Base-by-base conservation (phyloP, 1,140 invertebrate genomes). In the Bombus haemorrhoidalis region DNA sequence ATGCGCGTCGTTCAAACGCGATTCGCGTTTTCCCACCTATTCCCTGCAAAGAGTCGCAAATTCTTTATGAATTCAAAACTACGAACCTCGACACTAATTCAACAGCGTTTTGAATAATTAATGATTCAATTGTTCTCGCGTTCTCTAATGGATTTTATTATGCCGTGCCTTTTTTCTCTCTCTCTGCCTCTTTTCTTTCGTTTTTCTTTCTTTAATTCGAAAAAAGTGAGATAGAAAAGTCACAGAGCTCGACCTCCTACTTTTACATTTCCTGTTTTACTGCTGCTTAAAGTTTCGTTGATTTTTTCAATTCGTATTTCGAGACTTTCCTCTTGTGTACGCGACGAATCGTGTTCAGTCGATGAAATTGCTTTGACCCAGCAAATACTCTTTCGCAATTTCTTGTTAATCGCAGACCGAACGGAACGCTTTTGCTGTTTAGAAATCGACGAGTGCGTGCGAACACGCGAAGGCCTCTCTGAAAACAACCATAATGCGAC, bases 381-480 rank as follows among this genome's bases (percentile, higher is more conserved):
- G 32, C 57, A 59, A 83, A 88, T 79, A 71, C 39, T 41, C 22
- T 69, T 86, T 79, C 57, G 78, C 76, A 64, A 74, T 86, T 83
- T 71, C 69, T 83, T 73, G 32, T 82, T 89, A 89, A 86, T 88
- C 83, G 79, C 53, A 81, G 64, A 72, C 43, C 69, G 71, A 80
- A 89, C 43, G 74, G 43, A 79, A 76, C 32, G n/a, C 15, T n/a
- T 64, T 57, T 37, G 68, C 71, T 72, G 62, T 64, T 75, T 59
- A 37, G 72, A 41, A 34, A 89, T 89, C 85, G 47, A 69, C 85
- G 47, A 69, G 72, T 86, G 84, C 88, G 84, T 89, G 87, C 77
- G 83, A 77, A 82, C 88, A 90, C 88, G 88, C 87, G 85, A 90
- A 90, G 88, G 88, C 85, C 88, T 87, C 83, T n/a, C 25, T 25